phyloP scores from a whole-genome alignment of 2,888 invertebrate genomes.

The Leptinotarsa juncta region DNA sequence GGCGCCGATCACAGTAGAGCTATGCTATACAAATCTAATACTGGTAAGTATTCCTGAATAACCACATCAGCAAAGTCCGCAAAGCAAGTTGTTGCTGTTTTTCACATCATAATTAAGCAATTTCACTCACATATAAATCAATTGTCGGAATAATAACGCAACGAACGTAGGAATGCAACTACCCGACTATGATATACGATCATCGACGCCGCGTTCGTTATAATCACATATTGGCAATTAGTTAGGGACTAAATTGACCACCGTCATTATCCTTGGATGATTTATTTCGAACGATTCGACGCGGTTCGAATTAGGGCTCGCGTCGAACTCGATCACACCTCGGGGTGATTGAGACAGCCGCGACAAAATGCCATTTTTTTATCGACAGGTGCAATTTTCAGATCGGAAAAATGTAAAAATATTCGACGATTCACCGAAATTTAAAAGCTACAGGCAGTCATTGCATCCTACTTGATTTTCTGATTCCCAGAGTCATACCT shows the following conservation, averaged over 20 bases:
- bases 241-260: slow-evolving; percentile 66
- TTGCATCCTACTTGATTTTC: no score
- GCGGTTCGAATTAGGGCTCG: slow-evolving; percentile 62
- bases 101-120: slow-evolving; percentile 26
- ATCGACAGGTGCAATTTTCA: background rate
- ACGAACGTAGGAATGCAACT: slow-evolving; percentile 34
- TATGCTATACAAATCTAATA: no score
- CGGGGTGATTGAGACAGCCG: background rate
- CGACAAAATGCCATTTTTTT: background rate
- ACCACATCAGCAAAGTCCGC: no score
- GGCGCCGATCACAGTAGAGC: no score
- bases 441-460: no score
- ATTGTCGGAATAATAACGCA: slow-evolving; percentile 38
- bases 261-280: slow-evolving; percentile 66
- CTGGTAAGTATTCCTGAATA: no score
- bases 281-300: slow-evolving; percentile 66
- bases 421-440: no score
- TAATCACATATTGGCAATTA: slow-evolving; percentile 67
- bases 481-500: no score
- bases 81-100: background rate
- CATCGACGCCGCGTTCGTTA: slow-evolving; percentile 62
- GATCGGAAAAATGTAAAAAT: background rate
- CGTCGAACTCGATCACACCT: background rate
- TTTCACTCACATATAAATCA: slow-evolving; percentile 39
- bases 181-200: slow-evolving; percentile 60